Conservation (phyloP, 2,113 vertebrate genomes). For the Equus przewalskii region DNA sequence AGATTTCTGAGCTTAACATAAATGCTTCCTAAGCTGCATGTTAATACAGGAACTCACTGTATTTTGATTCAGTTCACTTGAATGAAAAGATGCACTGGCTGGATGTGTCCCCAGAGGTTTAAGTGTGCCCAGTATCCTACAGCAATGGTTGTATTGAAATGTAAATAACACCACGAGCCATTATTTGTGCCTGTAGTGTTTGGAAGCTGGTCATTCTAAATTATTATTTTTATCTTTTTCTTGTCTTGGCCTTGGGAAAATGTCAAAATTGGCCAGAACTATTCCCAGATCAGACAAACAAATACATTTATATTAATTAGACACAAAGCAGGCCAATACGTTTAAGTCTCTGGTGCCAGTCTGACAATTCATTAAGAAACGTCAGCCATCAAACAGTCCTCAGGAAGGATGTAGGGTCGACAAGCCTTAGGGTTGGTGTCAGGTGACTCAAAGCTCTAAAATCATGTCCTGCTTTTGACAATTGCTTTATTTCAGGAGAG, state of each 20-base stretch:
- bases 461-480: neutral
- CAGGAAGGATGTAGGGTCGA: neutral
- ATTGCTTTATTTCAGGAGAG: neutral
- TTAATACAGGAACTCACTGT: constrained; percentile 56
- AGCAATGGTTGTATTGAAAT: neutral
- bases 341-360: neutral
- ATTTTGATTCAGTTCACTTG: constrained; percentile 61
- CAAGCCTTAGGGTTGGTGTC: neutral
- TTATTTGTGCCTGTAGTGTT: neutral
- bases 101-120: constrained; percentile 24
- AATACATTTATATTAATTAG: constrained; percentile 44
- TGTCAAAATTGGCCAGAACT: constrained; percentile 34
- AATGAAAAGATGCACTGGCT: constrained; percentile 45
- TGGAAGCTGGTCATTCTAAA: constrained; percentile 50
- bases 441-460: neutral
- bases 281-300: constrained; percentile 32
- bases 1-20: constrained; percentile 59
- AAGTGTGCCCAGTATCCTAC: neutral
- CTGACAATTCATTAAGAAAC: neutral
- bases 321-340: neutral
- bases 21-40: constrained; percentile 58
- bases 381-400: neutral
- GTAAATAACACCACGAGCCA: constrained; percentile 3
- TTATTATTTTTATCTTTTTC: constrained; percentile 51
- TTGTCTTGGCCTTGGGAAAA: constrained; percentile 33